phyloP scores from a whole-genome alignment of 37 sponge, comb jelly and placozoan species.

The Bolinopsis microptera region DNA sequence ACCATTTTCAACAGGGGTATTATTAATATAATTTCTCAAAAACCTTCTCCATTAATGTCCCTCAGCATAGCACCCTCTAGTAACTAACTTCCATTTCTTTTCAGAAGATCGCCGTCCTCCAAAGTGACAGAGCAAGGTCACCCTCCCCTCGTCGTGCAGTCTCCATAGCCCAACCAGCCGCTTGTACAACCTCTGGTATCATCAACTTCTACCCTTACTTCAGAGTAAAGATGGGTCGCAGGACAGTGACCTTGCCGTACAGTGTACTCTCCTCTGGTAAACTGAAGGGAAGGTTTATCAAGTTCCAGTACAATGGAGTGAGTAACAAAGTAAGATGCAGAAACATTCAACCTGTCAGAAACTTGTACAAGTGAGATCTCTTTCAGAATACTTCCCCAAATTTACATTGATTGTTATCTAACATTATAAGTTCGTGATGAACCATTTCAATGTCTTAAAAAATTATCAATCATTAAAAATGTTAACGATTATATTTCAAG shows the following conservation, averaged over 20 bases:
- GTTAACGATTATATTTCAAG: too few relatives aligned
- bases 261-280: neutral
- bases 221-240: neutral
- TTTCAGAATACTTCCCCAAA: too few relatives aligned
- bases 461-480: too few relatives aligned
- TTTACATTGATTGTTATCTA: too few relatives aligned
- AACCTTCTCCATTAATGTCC: too few relatives aligned
- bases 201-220: constrained; percentile 43
- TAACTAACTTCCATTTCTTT: too few relatives aligned
- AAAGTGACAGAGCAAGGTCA: neutral
- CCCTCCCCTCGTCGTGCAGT: neutral
- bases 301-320: constrained; percentile 3
- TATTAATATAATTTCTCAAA: too few relatives aligned
- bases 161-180: neutral
- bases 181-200: neutral
- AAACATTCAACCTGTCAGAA: constrained; percentile 13
- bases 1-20: too few relatives aligned
- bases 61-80: neutral
- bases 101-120: neutral
- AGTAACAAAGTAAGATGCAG: constrained; percentile 11
- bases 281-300: constrained; percentile 11
- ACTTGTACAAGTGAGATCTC: neutral
- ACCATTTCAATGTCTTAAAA: too few relatives aligned
- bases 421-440: too few relatives aligned
- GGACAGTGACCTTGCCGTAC: constrained; percentile 2